Base-by-base conservation (phyloP, 2,888 invertebrate genomes). In the Laothoe populi region DNA sequence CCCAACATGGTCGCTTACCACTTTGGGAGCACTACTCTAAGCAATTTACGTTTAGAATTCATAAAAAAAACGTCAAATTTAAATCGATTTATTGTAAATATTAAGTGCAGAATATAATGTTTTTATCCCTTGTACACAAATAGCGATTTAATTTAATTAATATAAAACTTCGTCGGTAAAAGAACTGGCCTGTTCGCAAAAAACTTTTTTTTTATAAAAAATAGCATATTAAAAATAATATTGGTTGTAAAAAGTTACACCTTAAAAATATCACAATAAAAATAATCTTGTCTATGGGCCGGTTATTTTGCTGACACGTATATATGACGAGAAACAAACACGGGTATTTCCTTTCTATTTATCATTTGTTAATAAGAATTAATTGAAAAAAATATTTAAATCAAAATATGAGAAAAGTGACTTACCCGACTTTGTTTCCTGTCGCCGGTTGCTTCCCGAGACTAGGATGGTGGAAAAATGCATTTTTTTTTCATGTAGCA, bases 71-170 rank as follows among this genome's bases (percentile, higher is more conserved):
- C 19, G 19, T 44, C 60, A 59, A 60, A 61, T 57, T 64, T 64
- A 68, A 64, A 67, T 63, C 66, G 62, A 65, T 64, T 74, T 78
- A 68, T 74, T 87, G 88, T 88, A 88, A 80, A 90, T 90, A 90
- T 84, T 87, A 84, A 87, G 82, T 74, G 78, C 79, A 87, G 83
- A 75, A 31, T 72, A 66, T 73, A 77, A 81, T 78, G 63, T 69
- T 74, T 78, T 74, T 81, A 79, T 77, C 76, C 66, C 67, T 69
- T 75, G 72, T 84, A 85, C 79, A 81, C 77, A 44, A 44, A 10
- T 83, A 80, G 83, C 77, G 78, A 82, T 78, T 82, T 79, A 81
- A 84, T 82, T 83, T 79, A 77, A 82, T 75, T 40, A 66, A 66
- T 65, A 65, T 8, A 21, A 24, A 42, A 44, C 44, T 8, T 19